Evolutionary conservation across 2,888 invertebrate genomes (phyloP).

Genomic region (Phaedon cochleariae): DNA sequence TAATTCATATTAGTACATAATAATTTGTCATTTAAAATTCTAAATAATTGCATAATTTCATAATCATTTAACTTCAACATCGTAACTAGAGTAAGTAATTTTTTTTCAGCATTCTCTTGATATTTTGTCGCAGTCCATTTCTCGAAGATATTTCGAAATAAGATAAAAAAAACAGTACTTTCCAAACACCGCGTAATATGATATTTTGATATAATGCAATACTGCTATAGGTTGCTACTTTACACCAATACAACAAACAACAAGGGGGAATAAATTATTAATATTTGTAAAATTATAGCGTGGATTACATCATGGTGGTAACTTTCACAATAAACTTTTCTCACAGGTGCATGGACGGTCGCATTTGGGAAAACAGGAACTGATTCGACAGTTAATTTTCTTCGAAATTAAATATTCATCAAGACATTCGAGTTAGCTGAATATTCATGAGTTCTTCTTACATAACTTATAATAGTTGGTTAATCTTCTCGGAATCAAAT

Average conservation of each 20-base stretch:
- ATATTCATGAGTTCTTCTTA: background rate
- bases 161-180: conserved; percentile 7
- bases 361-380: conserved; percentile 17
- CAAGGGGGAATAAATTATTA: conserved; percentile 7
- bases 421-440: background rate
- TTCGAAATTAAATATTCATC: background rate
- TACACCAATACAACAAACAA: background rate
- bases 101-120: background rate
- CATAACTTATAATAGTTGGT: background rate
- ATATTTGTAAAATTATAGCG: conserved; percentile 21
- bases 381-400: background rate
- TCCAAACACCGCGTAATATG: conserved; percentile 12
- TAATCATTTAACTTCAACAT: background rate
- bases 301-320: conserved; percentile 21
- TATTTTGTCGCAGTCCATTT: conserved; percentile 11
- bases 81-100: background rate
- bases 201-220: conserved; percentile 22
- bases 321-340: conserved; percentile 25
- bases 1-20: too few relatives aligned
- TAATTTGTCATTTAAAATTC: too few relatives aligned
- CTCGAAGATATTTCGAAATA: conserved; percentile 11
- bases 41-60: too few relatives aligned
- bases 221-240: conserved; percentile 2
- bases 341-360: background rate
- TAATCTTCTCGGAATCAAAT: too few relatives aligned